These are phyloP conservation scores for Lepidostoma basale DNA, from an alignment of 1,140 invertebrate genomes.

Conservation along the genomic window DNA sequence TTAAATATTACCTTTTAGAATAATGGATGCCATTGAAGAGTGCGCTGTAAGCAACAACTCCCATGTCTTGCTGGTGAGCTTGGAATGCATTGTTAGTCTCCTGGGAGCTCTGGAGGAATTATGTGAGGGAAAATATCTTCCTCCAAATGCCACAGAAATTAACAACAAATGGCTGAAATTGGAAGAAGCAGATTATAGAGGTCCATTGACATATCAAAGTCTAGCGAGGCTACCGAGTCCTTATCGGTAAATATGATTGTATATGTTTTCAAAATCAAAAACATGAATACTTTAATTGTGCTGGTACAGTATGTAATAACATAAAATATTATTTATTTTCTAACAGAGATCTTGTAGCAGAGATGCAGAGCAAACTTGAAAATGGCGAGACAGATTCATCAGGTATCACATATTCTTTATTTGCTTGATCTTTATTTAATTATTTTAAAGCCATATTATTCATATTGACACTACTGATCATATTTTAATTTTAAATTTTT, in stretches of 20 bases:
- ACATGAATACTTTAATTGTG: too few species aligned
- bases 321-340: conserved; percentile 20
- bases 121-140: conserved; percentile 62
- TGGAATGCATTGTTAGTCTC: conserved; percentile 84
- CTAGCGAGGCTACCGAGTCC: conserved; percentile 79
- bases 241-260: conserved; percentile 62
- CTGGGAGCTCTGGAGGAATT: conserved; percentile 82
- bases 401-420: conserved; percentile 50
- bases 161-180: conserved; percentile 74
- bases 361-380: conserved; percentile 55
- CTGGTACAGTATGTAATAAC: not conserved
- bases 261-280: not conserved
- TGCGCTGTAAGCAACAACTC: conserved; percentile 70
- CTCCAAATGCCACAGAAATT: conserved; percentile 66
- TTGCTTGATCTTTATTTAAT: not conserved
- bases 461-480: not conserved
- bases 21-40: conserved; percentile 92
- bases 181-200: conserved; percentile 82
- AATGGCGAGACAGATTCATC: conserved; percentile 58
- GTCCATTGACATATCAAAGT: conserved; percentile 83
- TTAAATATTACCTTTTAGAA: conserved; percentile 62
- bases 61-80: conserved; percentile 76
- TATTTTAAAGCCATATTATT: not conserved
- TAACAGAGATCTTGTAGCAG: conserved; percentile 59
- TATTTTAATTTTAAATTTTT: not conserved